phyloP scores from a whole-genome alignment of 2,797 vertebrate species.

The Carcharodon carcharias region DNA sequence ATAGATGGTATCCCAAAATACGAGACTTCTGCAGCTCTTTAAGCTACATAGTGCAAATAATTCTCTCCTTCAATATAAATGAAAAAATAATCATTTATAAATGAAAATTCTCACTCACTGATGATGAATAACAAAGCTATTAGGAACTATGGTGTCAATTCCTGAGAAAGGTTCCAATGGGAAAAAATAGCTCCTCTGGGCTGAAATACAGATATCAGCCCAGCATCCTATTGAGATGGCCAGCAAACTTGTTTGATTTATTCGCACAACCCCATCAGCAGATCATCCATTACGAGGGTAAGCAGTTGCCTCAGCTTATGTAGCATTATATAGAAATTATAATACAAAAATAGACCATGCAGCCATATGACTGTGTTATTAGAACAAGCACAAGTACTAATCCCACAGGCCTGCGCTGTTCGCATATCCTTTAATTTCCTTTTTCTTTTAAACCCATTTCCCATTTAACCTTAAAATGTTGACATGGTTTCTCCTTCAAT shows the following conservation, averaged over 20 bases:
- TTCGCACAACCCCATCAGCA: not conserved
- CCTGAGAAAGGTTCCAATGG: not conserved
- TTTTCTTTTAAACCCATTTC: not conserved
- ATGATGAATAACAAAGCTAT: not conserved
- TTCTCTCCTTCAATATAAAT: not conserved
- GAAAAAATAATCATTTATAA: not conserved
- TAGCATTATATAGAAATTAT: no score
- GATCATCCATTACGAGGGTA: no score
- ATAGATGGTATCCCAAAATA: not conserved
- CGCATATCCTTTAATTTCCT: not conserved
- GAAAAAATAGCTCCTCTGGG: no score
- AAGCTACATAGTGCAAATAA: not conserved
- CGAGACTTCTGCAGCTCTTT: not conserved
- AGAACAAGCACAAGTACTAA: not conserved
- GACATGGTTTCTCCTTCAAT: not conserved
- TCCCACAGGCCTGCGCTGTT: not conserved
- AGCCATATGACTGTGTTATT: no score
- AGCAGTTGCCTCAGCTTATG: no score
- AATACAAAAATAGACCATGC: no score
- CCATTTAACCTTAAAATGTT: not conserved
- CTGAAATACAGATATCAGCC: not conserved
- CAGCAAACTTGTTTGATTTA: not conserved
- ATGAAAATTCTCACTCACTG: not conserved
- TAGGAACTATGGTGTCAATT: not conserved
- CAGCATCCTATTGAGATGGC: not conserved